phyloP scores from a whole-genome alignment of 1,140 invertebrate species.

The Sesamia nonagrioides region DNA sequence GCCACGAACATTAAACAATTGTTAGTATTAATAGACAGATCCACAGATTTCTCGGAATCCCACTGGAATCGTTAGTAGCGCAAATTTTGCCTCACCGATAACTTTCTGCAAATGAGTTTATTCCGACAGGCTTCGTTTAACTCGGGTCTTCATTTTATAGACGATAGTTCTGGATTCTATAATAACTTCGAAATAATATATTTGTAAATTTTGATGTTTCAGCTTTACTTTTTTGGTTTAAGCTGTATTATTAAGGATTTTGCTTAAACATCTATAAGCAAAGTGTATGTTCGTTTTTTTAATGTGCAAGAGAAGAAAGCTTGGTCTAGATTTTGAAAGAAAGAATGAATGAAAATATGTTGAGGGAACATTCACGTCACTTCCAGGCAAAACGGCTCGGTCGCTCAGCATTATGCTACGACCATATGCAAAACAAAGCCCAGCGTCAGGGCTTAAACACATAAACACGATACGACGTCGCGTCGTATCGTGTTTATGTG shows the following conservation, averaged over 20 bases:
- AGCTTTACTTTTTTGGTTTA: background rate
- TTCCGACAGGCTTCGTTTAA: constrained; percentile 3
- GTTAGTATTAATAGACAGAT: constrained; percentile 19
- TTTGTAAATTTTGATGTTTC: constrained; percentile 21
- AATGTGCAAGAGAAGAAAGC: too few relatives aligned
- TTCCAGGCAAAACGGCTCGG: too few relatives aligned
- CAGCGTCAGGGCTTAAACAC: too few relatives aligned
- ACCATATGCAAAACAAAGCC: too few relatives aligned
- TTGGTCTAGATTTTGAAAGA: too few relatives aligned
- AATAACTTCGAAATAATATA: constrained; percentile 24
- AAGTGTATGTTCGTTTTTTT: too few relatives aligned
- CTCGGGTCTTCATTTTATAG: background rate
- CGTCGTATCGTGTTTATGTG: too few relatives aligned
- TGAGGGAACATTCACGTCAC: too few relatives aligned
- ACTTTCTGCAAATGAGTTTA: constrained; percentile 37
- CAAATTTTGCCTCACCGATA: background rate
- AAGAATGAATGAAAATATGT: too few relatives aligned
- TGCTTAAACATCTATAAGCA: too few relatives aligned
- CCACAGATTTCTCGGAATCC: constrained; percentile 1
- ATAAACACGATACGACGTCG: too few relatives aligned
- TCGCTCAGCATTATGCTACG: too few relatives aligned
- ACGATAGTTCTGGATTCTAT: constrained; percentile 9
- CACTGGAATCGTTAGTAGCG: constrained; percentile 13
- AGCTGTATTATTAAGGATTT: background rate
- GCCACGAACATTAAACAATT: background rate